A percentile compares a stretch with the other conserved stretches of the same genome.
Evolutionary conservation across 2,888 invertebrate species (phyloP).

Genomic region (Atrina japonica): DNA sequence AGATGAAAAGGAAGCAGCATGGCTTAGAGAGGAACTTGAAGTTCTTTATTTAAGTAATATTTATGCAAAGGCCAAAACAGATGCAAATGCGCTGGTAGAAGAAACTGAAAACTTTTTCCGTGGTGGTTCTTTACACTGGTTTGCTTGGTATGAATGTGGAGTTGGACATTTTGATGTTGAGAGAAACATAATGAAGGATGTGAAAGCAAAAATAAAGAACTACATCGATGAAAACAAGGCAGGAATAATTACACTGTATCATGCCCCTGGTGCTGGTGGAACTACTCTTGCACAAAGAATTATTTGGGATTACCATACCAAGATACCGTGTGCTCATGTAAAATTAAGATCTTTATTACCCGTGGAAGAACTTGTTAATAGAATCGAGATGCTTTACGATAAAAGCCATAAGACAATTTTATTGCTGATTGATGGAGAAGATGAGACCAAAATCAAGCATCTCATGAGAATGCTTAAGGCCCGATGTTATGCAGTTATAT

Average conservation of each 20-base stretch:
- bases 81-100: conserved; percentile 40
- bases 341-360: conserved; percentile 22
- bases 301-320: conserved; percentile 43
- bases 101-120: conserved; percentile 56
- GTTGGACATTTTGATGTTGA: conserved; percentile 53
- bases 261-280: conserved; percentile 52
- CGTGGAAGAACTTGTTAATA: conserved; percentile 34
- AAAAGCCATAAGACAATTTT: conserved; percentile 50
- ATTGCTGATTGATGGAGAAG: conserved; percentile 55
- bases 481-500: conserved; percentile 36
- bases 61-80: conserved; percentile 30
- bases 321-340: conserved; percentile 44
- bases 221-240: conserved; percentile 23
- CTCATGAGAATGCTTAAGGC: conserved; percentile 23
- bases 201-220: background rate
- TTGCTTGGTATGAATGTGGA: conserved; percentile 53
- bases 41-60: conserved; percentile 39
- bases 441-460: conserved; percentile 46
- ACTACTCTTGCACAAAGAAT: conserved; percentile 48
- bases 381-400: conserved; percentile 46
- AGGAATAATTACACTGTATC: conserved; percentile 33
- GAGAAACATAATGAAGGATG: conserved; percentile 40
- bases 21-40: conserved; percentile 47
- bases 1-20: conserved; percentile 33
- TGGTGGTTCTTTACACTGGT: conserved; percentile 60